These are phyloP conservation scores for Heteromyza rotundicornis DNA, from an alignment of 2,888 invertebrate species.

Conservation along the genomic window DNA sequence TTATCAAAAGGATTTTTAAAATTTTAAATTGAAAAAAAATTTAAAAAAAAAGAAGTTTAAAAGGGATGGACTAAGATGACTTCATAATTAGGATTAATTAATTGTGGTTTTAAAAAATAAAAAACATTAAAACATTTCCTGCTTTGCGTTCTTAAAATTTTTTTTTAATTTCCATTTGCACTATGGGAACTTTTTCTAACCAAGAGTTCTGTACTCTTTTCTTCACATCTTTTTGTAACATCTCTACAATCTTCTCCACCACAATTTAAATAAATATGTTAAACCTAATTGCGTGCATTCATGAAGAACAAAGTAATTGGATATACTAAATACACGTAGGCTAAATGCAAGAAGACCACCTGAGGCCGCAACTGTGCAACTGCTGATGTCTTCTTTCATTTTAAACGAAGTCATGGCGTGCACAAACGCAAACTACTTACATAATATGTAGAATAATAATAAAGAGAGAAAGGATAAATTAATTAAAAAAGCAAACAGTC, in stretches of 20 bases:
- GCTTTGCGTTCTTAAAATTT: background rate
- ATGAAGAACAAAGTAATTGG: conserved; percentile 11
- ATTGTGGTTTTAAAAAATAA: background rate
- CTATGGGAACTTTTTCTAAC: too few species aligned
- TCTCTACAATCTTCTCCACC: too few species aligned
- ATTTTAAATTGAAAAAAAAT: background rate
- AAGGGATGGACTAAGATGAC: too few species aligned
- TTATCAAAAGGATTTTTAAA: too few species aligned
- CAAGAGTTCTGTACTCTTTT: background rate
- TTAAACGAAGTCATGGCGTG: background rate
- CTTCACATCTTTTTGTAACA: background rate
- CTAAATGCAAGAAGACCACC: conserved; percentile 14
- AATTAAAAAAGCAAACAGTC: background rate
- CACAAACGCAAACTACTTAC: background rate
- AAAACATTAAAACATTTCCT: background rate
- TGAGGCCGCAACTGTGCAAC: background rate
- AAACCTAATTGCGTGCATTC: conserved; percentile 3
- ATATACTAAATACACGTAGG: too few species aligned
- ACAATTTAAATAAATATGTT: conserved; percentile 7
- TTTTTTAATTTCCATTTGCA: background rate
- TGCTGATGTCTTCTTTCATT: conserved; percentile 6
- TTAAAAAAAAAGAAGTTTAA: background rate
- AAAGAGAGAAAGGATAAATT: background rate
- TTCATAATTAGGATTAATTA: too few species aligned
- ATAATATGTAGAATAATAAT: background rate